Conservation (phyloP, 2,888 invertebrate species). For the Scelioninae gen. 1 region DNA sequence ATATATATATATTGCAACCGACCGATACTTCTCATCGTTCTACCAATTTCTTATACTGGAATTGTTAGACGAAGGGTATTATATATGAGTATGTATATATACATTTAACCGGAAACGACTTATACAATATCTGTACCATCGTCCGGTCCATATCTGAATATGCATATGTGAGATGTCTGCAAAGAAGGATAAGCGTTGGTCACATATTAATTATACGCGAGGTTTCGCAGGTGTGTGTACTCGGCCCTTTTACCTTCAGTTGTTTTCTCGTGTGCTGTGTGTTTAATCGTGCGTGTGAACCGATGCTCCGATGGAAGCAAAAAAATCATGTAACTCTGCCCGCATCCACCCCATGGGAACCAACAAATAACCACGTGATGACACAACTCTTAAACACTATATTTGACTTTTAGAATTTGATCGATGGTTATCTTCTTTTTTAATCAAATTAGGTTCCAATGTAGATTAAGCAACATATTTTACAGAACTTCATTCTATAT, state of each 20-base stretch:
- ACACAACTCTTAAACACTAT: slow-evolving; percentile 24
- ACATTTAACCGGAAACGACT: slow-evolving; percentile 73
- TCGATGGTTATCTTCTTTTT: background rate
- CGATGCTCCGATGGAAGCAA: slow-evolving; percentile 46
- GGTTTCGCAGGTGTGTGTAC: slow-evolving; percentile 76
- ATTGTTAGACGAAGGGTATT: slow-evolving; percentile 25
- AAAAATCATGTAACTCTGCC: slow-evolving; percentile 49
- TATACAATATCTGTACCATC: slow-evolving; percentile 72
- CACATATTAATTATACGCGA: slow-evolving; percentile 77
- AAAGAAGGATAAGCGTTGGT: slow-evolving; percentile 71
- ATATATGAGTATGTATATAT: slow-evolving; percentile 6
- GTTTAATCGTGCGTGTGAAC: slow-evolving; percentile 77
- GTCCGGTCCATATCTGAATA: slow-evolving; percentile 75
- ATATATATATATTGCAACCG: too few species aligned
- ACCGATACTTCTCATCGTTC: slow-evolving; percentile 42
- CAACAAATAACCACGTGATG: slow-evolving; percentile 46
- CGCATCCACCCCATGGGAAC: slow-evolving; percentile 64
- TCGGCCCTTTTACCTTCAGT: slow-evolving; percentile 53
- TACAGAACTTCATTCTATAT: too few species aligned
- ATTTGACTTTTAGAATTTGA: slow-evolving; percentile 12
- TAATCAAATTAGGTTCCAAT: too few species aligned
- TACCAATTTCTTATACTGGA: slow-evolving; percentile 45
- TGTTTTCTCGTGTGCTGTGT: slow-evolving; percentile 58
- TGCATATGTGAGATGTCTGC: slow-evolving; percentile 69
- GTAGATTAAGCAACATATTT: too few species aligned